phyloP scores from a whole-genome alignment of 2,113 vertebrate genomes.

The Phylloscopus whistleri region DNA sequence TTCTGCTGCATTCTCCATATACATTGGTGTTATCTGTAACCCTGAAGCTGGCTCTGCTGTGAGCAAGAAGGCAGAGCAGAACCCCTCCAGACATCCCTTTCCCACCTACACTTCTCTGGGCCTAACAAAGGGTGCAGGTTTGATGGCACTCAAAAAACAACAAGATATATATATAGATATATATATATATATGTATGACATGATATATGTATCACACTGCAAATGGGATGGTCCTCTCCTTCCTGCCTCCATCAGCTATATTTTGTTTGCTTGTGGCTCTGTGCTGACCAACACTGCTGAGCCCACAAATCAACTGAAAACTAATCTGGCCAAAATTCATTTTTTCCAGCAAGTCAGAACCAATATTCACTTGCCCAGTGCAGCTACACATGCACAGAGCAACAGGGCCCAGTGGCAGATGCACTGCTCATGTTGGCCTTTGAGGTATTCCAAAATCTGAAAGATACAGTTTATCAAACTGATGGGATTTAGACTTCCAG shows the following conservation, averaged over 20 bases:
- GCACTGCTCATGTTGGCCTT: neutral
- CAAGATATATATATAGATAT: too few relatives aligned
- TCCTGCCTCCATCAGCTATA: neutral
- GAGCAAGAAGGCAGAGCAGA: neutral
- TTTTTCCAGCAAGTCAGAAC: neutral
- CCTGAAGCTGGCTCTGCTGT: neutral
- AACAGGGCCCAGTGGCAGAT: too few relatives aligned
- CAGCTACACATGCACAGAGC: neutral
- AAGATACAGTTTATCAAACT: neutral
- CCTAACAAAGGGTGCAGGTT: neutral
- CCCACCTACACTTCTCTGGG: neutral
- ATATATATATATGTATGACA: neutral
- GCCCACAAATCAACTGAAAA: neutral
- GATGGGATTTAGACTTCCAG: neutral
- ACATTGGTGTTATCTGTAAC: neutral
- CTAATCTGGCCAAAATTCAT: neutral
- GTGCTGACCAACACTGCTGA: neutral
- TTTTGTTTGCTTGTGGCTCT: neutral
- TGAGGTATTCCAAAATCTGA: neutral
- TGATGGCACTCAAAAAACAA: neutral
- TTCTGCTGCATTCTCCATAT: neutral
- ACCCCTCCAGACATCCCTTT: neutral
- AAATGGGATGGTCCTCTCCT: neutral
- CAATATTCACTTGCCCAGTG: fast-evolving
- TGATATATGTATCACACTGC: neutral